phyloP scores from a whole-genome alignment of 2,113 vertebrate genomes.

The Scatophagus argus region DNA sequence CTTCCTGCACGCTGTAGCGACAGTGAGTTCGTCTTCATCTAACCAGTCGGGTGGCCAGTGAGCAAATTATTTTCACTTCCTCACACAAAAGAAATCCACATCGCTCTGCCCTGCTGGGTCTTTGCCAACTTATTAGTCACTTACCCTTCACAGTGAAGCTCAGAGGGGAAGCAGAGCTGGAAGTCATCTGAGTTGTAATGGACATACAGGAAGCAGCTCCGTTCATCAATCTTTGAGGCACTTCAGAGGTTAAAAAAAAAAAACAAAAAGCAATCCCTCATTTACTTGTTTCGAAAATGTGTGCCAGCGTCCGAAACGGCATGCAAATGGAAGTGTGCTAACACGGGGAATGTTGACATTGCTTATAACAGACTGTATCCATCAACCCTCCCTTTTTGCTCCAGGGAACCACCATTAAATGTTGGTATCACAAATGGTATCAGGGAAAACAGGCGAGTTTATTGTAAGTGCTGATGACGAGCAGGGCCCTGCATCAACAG shows the following conservation, averaged over 20 bases:
- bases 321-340: background rate
- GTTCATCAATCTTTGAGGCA: slow-evolving; percentile 88
- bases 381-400: background rate
- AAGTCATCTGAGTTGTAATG: slow-evolving; percentile 89
- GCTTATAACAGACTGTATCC: background rate
- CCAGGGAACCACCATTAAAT: background rate
- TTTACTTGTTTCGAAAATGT: background rate
- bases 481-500: background rate
- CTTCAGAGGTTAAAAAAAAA: slow-evolving; percentile 69
- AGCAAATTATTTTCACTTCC: background rate
- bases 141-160: slow-evolving; percentile 89
- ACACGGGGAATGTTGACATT: background rate
- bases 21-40: background rate
- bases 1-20: background rate
- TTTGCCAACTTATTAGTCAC: slow-evolving; percentile 24
- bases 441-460: background rate
- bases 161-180: slow-evolving; percentile 92
- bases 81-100: too few species aligned
- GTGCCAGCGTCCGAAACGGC: background rate
- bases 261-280: background rate
- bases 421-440: slow-evolving; percentile 23
- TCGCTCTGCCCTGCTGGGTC: background rate
- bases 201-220: slow-evolving; percentile 92
- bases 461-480: slow-evolving; percentile 6
- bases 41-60: background rate